Evolutionary conservation across 2,888 invertebrate species (phyloP), one percentile per base, ranked within the genome.

Genomic region (Apamea anceps): DNA sequence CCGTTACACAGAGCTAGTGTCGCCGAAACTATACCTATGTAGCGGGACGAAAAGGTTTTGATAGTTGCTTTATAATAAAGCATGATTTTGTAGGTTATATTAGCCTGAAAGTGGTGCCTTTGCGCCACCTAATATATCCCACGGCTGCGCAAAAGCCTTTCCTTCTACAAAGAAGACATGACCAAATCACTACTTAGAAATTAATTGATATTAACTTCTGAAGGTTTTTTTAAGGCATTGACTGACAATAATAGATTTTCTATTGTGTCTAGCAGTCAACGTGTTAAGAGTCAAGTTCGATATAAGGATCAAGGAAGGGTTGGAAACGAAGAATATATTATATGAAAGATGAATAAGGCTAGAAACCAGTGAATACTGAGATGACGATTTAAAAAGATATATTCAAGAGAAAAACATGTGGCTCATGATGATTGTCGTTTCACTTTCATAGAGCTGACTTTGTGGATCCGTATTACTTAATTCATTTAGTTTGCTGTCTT

Each of bases 1-100:
- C 93, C 91, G 94, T 95, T 95, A 94, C 88, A 93, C 92, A 91
- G 92, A 92, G 92, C 91, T 92, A 91, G 93, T 93, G 93, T 93
- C 93, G 92, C 94, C 95, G 87, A 91, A 95, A 94, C 93, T 93
- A 90, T 88, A 72, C 79, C 63, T 78, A 4, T 79, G 28, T 63
- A 87, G 32, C 1, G 32, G 6, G 80, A 77, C 3, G 25, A 8
- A 78, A 62, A 4, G 0, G 28, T 89, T 75, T 95, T 94, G 93
- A 91, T 93, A 91, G 85, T 94, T 85, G 57, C 0, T 5, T 48
- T 60, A 21, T 4, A 51, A n/a, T 67, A n/a, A 28, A 32, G 6
- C 3, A 0, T 21, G 12, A 1, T 42, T 10, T 72, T 65, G 2
- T 0, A 1, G 3, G 15, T 32, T 18, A 3, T 4, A 2, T 32